These are phyloP conservation scores for Asbolus verrucosus DNA, from an alignment of 1,140 invertebrate genomes.

Conservation along the genomic window DNA sequence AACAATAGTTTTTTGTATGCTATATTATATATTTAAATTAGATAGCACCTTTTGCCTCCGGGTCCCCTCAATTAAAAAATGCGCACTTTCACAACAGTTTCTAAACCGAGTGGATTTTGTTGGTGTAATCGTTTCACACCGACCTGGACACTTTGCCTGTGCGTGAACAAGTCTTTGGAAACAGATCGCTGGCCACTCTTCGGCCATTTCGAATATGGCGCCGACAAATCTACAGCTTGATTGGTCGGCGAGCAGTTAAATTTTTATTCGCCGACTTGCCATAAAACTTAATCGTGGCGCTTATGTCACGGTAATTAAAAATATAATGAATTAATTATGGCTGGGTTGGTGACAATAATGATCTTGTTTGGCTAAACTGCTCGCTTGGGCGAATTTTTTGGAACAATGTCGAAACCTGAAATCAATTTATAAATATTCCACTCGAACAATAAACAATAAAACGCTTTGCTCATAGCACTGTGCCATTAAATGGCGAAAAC, in stretches of 20 bases:
- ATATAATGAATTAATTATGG: too few relatives aligned
- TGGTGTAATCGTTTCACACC: neutral
- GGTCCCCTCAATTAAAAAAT: slow-evolving; percentile 1
- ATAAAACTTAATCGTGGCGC: too few relatives aligned
- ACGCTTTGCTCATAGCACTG: neutral
- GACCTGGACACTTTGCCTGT: slow-evolving; percentile 1
- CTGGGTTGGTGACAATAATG: neutral
- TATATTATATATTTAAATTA: slow-evolving; percentile 15
- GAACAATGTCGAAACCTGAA: slow-evolving; percentile 4
- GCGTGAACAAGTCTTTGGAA: too few relatives aligned
- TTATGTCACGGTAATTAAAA: too few relatives aligned
- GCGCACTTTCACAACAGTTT: slow-evolving; percentile 29
- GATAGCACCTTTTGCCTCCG: neutral
- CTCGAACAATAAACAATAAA: slow-evolving; percentile 19
- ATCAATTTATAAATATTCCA: slow-evolving; percentile 19
- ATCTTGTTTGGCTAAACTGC: neutral
- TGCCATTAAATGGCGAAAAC: slow-evolving; percentile 19
- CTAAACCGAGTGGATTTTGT: slow-evolving; percentile 17
- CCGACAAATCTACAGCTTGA: too few relatives aligned
- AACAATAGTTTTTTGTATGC: slow-evolving; percentile 25
- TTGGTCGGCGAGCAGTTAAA: too few relatives aligned
- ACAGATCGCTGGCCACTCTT: too few relatives aligned
- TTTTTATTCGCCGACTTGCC: too few relatives aligned
- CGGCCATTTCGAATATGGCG: too few relatives aligned
- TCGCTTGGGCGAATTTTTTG: neutral